A percentile compares a stretch with the other conserved stretches of the same genome.
Evolutionary conservation across 1,140 invertebrate species (phyloP).

Genomic region (Lasaia peninsularis): DNA sequence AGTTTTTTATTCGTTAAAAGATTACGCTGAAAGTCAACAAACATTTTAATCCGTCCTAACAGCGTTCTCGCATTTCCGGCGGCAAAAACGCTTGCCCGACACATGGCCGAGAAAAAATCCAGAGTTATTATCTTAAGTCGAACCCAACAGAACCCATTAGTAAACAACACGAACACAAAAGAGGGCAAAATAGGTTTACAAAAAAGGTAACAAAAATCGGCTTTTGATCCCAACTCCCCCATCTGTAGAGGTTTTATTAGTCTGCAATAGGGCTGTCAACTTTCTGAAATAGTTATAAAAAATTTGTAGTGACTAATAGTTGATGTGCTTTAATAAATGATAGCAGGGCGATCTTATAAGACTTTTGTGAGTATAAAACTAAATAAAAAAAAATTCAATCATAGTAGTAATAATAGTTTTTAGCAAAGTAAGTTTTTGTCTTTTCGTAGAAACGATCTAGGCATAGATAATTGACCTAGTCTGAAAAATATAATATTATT

Average conservation of each 20-base stretch:
- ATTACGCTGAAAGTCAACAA: constrained; percentile 70
- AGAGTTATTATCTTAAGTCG: constrained; percentile 76
- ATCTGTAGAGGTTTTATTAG: constrained; percentile 71
- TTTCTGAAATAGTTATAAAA: too few relatives aligned
- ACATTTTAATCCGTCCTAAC: constrained; percentile 70
- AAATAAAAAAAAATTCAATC: too few relatives aligned
- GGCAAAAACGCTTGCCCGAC: constrained; percentile 59
- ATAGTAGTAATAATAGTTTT: too few relatives aligned
- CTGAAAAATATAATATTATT: too few relatives aligned
- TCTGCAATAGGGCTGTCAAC: constrained; percentile 35
- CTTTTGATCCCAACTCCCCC: constrained; percentile 71
- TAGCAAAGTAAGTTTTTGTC: too few relatives aligned
- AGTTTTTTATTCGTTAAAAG: constrained; percentile 34
- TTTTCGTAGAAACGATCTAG: too few relatives aligned
- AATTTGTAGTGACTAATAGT: too few relatives aligned
- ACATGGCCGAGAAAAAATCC: constrained; percentile 70
- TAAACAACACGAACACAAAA: constrained; percentile 75
- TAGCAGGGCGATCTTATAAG: too few relatives aligned
- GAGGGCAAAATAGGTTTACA: constrained; percentile 73
- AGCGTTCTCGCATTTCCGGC: constrained; percentile 69
- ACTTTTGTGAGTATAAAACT: too few relatives aligned
- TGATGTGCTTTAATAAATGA: too few relatives aligned
- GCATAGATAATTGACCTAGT: too few relatives aligned
- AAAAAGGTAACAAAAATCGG: constrained; percentile 71
- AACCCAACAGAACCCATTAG: constrained; percentile 76